Evolutionary conservation across 2,888 invertebrate species (phyloP).

Genomic region (Drosophila barbarae): DNA sequence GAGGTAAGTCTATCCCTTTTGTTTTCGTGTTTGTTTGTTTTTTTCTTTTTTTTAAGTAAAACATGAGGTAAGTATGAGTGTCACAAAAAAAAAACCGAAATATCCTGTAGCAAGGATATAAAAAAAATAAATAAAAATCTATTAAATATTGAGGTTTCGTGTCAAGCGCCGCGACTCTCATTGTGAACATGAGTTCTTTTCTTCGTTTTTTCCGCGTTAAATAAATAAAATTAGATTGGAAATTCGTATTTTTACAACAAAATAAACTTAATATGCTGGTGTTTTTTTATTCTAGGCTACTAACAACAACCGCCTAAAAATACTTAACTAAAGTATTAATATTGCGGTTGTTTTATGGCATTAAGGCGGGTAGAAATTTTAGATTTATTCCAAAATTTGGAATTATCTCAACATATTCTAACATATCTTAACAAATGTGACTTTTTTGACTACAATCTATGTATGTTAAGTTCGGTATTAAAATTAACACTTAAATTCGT

Average conservation of each 20-base stretch:
- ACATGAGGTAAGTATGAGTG: conserved; percentile 15
- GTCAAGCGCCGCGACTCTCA: background rate
- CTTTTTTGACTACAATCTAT: too few relatives aligned
- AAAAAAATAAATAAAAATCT: too few relatives aligned
- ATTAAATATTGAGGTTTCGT: conserved; percentile 2
- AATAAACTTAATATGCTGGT: background rate
- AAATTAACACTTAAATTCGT: background rate
- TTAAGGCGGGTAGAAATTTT: background rate
- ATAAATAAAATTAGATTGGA: background rate
- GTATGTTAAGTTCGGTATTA: background rate
- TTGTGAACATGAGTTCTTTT: background rate
- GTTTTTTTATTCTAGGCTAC: conserved; percentile 7
- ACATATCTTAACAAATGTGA: too few relatives aligned
- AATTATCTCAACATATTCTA: background rate
- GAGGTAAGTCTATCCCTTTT: conserved; percentile 73
- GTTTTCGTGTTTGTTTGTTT: background rate
- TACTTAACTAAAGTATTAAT: background rate
- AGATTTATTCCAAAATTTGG: background rate
- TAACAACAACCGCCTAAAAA: background rate
- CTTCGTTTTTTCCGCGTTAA: background rate
- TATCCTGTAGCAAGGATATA: background rate
- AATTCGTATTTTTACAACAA: background rate
- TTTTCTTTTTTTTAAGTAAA: background rate
- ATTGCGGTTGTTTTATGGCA: background rate
- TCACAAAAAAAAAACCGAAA: background rate